Evolutionary conservation across 1,140 invertebrate genomes (phyloP), one percentile per base, ranked within the genome.

Genomic region (Thaumatotibia leucotreta): DNA sequence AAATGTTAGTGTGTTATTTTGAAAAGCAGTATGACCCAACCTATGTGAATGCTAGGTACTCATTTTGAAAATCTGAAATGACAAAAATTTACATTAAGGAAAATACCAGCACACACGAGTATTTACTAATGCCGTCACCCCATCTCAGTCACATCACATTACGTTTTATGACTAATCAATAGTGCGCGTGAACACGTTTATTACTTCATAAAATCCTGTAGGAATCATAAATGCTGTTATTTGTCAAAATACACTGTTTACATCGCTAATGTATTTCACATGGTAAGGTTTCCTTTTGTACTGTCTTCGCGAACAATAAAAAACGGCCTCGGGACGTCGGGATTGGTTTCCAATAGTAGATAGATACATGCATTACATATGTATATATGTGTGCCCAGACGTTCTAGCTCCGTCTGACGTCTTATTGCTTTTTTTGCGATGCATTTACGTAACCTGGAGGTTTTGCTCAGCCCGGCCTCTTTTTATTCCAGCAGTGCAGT

Each of bases 131-230:
- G 52, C 24, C 52, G 52, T 58, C 52, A 58, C 52, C 24, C 11
- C 52, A 27, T 58, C 52, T 27, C 11, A 14, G 23, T 24, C 24
- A 24, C 23, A 24, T 29, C 23, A 58, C 52, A 29, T 58, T 52
- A 27, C 52, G 52, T 31, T 58, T 29, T 58, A 58, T 29, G 23
- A 27, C 52, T 58, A 27, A 58, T 58, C 52, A 58, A 58, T 58
- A 58, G 24, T 29, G 52, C 52, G 29, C 52, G n/a, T 58, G 17
- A 45, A 27, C 17, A 49, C 29, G 23, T 58, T 58, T 58, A 58
- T 14, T 58, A 58, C 52, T 58, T 58, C 24, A 29, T 29, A 27
- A 31, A 29, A 58, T 58, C 52, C 52, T 58, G 4, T 14, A 58
- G 27, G 27, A 17, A 29, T 11, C 52, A 58, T 49, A 14, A 49